phyloP scores from a whole-genome alignment of 2,113 vertebrate genomes.

The Cyphomyrus discorhynchus region DNA sequence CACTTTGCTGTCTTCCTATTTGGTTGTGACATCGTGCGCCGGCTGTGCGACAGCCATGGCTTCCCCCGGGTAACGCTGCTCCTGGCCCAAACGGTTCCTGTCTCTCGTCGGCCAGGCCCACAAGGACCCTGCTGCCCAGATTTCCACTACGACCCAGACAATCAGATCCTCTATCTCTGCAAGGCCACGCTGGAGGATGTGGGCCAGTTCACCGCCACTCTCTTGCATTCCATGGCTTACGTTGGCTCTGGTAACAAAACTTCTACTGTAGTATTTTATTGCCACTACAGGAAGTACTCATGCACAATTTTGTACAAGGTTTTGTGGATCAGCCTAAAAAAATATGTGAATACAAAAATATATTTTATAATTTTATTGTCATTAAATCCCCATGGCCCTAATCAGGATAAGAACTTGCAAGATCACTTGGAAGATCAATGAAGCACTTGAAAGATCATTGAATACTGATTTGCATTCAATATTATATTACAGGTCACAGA shows the following conservation, averaged over 20 bases:
- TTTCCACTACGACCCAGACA: conserved; percentile 63
- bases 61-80: conserved; percentile 59
- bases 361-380: not conserved
- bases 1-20: conserved; percentile 65
- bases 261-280: not conserved
- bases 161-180: conserved; percentile 66
- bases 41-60: conserved; percentile 46
- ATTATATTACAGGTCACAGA: not conserved
- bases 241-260: conserved; percentile 58
- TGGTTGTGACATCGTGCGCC: conserved; percentile 59
- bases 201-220: conserved; percentile 59
- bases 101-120: conserved; percentile 25
- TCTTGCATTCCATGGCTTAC: conserved; percentile 65
- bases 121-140: conserved; percentile 50
- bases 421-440: not conserved
- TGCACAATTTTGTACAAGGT: not conserved
- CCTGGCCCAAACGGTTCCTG: conserved; percentile 58
- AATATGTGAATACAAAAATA: not conserved
- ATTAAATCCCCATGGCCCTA: not conserved
- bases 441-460: not conserved
- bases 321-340: not conserved
- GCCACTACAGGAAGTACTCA: not conserved
- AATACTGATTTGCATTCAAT: not conserved
- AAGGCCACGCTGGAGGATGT: conserved; percentile 58
- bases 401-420: not conserved